These are phyloP conservation scores for Cryptocheilus praepositus DNA, from an alignment of 2,888 invertebrate species.

Conservation along the genomic window DNA sequence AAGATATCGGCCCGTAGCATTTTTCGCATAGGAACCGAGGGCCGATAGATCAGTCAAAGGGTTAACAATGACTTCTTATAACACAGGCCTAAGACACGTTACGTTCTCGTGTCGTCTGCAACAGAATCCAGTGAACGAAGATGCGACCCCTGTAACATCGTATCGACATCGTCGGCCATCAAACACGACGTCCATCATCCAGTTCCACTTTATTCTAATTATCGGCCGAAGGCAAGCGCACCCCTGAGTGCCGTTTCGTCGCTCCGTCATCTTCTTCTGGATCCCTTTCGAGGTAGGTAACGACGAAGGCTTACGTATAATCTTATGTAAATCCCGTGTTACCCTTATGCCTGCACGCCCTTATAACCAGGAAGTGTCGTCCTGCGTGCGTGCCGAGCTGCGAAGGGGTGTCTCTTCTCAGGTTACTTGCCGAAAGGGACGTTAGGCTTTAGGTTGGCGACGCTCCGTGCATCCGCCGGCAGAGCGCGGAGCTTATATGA, in stretches of 20 bases:
- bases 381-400: not conserved
- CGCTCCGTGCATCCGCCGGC: slow-evolving; percentile 29
- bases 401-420: slow-evolving; percentile 46
- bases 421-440: slow-evolving; percentile 57
- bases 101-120: too few relatives aligned
- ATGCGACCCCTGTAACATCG: too few relatives aligned
- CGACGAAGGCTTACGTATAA: slow-evolving; percentile 63
- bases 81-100: too few relatives aligned
- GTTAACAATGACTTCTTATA: too few relatives aligned
- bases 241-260: slow-evolving; percentile 62
- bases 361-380: slow-evolving; percentile 47
- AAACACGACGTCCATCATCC: slow-evolving; percentile 13
- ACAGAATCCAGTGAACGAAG: too few relatives aligned
- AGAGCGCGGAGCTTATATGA: slow-evolving; percentile 72
- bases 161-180: too few relatives aligned
- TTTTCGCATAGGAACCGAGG: too few relatives aligned
- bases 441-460: slow-evolving; percentile 27
- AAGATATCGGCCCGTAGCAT: too few relatives aligned
- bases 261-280: slow-evolving; percentile 40
- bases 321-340: slow-evolving; percentile 71
- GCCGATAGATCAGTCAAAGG: too few relatives aligned
- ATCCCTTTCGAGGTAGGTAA: slow-evolving; percentile 49
- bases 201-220: slow-evolving; percentile 63
- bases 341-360: slow-evolving; percentile 66
- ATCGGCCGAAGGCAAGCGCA: slow-evolving; percentile 62